Base-by-base conservation (phyloP, 2,888 invertebrate species). In the Philereme vetulata region DNA sequence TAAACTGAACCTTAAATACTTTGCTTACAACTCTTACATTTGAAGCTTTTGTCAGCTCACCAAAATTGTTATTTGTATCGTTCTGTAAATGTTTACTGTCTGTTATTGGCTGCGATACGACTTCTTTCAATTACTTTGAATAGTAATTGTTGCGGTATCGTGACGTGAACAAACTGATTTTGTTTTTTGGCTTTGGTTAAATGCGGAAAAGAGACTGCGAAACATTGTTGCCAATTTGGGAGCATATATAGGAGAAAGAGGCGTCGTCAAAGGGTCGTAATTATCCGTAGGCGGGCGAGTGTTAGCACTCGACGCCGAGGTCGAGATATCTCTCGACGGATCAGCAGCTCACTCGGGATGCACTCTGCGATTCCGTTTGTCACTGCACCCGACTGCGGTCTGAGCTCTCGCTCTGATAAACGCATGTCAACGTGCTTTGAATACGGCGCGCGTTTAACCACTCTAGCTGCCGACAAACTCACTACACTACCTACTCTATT, bases 331-430 rank as follows among this genome's bases (percentile, higher is more conserved):
- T 88, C 85, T 84, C 80, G 81, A 77, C 88, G 85, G 90, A 91
- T 91, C 92, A 88, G 87, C 87, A 78, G 83, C 86, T 86, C 89
- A 85, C 87, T 88, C 86, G 86, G 88, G 88, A 82, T 86, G 88
- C 86, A 88, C 90, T 91, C 85, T 85, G 82, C 84, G 84, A 91
- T 91, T 91, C 92, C 86, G 90, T 92, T 90, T 92, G 92, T 88
- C 88, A 83, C 83, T 81, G 84, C 84, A 77, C 81, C 82, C 82
- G 82, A 78, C 80, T 87, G 88, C 82, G 85, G 86, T 82, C 79
- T 84, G 79, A 81, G 82, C 85, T 82, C 83, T 81, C 83, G 82
- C 87, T 85, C 87, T 86, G 88, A 87, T 90, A 90, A 90, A 90
- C 89, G 84, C 86, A 82, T 84, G 88, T 89, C 88, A 86, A 84